Base-by-base conservation (phyloP, 2,113 vertebrate genomes). In the Mastomys coucha region DNA sequence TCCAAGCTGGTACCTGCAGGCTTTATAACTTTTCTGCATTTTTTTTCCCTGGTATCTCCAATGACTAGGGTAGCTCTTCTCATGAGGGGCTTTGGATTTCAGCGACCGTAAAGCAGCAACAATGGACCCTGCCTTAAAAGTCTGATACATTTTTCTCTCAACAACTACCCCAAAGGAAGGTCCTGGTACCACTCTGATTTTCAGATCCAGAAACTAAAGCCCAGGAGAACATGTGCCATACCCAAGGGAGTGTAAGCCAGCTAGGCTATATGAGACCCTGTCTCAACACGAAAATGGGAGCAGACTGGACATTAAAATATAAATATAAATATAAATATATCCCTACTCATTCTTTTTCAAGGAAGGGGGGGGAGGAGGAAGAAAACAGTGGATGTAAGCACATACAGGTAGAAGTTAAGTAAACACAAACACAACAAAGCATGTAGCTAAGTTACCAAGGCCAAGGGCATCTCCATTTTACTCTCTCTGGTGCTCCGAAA, bases 401-500 rank as follows among this genome's bases (percentile, higher is more conserved):
- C 24, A 58, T 16, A 53, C 13, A 22, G 10, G 77, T 16, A 36
- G 39, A 77, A 11, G 60, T 4, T 4, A 45, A 67, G 19, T 22
- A 19, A 7, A 39, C 36, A n/a, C 70, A 39, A 7, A 10, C 19
- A n/a, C 33, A 20, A 17, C 69, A 36, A 70, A 1, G 6, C 24
- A 28, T 16, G n/a, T 36, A 56, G 31, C 2, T 4, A 49, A 82
- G 73, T 70, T 12, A 53, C 63, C 80, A 86, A 67, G 19, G 69
- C 69, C 77, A 88, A 42, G 53, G 33, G n/a, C 36, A 56, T 11
- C 77, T 78, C 39, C 63, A 33, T 69, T 90, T 31, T 78, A 82
- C 51, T 95, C 60, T 88, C 85, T 75, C 14, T 60, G 80, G 12
- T 4, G 82, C 92, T 94, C 67, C 33, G 26, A 93, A 93, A 49